Evolutionary conservation across 1,140 invertebrate genomes (phyloP).

Genomic region (Bombus pyrosoma): DNA sequence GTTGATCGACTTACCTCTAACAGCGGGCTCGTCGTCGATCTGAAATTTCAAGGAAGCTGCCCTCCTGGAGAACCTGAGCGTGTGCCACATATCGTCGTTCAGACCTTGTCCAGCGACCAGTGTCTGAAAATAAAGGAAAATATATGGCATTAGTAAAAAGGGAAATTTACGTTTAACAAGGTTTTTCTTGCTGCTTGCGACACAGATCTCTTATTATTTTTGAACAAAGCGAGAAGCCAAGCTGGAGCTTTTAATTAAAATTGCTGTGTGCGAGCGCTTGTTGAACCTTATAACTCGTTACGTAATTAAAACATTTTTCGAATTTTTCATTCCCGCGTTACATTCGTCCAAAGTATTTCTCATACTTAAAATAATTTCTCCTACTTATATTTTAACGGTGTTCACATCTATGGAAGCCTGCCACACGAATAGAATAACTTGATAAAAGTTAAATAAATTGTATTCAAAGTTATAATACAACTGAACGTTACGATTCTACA

Average conservation of each 20-base stretch:
- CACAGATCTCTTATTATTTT: background rate
- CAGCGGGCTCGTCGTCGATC: constrained; percentile 91
- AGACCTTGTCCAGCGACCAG: constrained; percentile 91
- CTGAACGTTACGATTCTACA: too few relatives aligned
- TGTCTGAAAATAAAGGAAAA: constrained; percentile 83
- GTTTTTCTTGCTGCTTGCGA: background rate
- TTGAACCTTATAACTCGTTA: background rate
- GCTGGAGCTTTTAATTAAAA: background rate
- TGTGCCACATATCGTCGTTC: constrained; percentile 98
- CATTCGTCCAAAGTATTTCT: background rate
- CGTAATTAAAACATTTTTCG: background rate
- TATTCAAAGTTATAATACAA: too few relatives aligned
- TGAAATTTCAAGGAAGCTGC: constrained; percentile 92
- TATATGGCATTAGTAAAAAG: background rate
- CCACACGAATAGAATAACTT: too few relatives aligned
- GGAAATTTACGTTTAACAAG: background rate
- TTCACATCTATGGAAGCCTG: too few relatives aligned
- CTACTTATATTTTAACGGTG: background rate
- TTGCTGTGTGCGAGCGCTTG: background rate
- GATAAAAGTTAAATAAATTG: too few relatives aligned
- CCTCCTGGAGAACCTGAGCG: constrained; percentile 91
- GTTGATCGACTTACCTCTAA: constrained; percentile 87
- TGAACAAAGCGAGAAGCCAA: background rate
- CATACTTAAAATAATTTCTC: background rate
- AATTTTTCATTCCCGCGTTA: too few relatives aligned